These are phyloP conservation scores for Odontomachus brunneus DNA, from an alignment of 1,140 invertebrate species.

Conservation along the genomic window DNA sequence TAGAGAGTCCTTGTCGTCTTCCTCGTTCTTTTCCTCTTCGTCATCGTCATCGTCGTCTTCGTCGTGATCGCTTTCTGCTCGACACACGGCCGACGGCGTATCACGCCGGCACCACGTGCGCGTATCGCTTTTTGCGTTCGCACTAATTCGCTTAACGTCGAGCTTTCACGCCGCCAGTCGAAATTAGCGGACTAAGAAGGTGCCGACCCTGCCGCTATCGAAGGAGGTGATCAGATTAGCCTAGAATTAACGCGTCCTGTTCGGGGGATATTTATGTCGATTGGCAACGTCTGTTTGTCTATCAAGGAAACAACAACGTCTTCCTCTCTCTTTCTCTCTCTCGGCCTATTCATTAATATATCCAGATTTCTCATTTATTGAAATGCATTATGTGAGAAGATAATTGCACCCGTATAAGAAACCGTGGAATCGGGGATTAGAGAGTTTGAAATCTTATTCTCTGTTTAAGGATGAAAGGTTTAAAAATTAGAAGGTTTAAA, in stretches of 20 bases:
- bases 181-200: background rate
- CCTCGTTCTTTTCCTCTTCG: constrained; percentile 18
- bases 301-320: too few species aligned
- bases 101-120: constrained; percentile 19
- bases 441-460: too few species aligned
- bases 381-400: too few species aligned
- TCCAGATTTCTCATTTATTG: background rate
- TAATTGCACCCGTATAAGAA: too few species aligned
- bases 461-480: too few species aligned
- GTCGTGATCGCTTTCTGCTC: constrained; percentile 59
- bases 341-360: too few species aligned
- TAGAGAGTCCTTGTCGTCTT: constrained; percentile 16
- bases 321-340: background rate
- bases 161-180: too few species aligned
- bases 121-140: constrained; percentile 43
- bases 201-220: background rate
- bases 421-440: too few species aligned
- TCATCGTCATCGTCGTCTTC: constrained; percentile 12
- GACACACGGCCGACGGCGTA: constrained; percentile 51
- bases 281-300: background rate
- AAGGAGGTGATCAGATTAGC: background rate
- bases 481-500: too few species aligned
- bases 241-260: background rate
- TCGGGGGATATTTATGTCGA: background rate
- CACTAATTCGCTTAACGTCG: constrained; percentile 2